Conservation (phyloP, 2,888 invertebrate species). For the Biston betularia region DNA sequence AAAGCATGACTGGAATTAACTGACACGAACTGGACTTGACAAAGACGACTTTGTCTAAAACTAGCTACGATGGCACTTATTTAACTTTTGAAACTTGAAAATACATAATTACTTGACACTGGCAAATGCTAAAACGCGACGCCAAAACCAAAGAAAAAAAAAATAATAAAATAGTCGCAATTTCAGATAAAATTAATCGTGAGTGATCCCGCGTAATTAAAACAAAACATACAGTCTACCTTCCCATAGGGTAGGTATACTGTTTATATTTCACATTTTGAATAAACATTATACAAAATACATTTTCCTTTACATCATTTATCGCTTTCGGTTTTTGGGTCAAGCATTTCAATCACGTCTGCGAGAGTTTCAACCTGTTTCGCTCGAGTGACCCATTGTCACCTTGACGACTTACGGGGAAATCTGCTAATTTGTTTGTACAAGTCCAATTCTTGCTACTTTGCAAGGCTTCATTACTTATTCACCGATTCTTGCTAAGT, state of each 20-base stretch:
- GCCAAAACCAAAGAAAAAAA: no score
- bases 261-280: not conserved
- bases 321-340: constrained; percentile 2
- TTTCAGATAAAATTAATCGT: no score
- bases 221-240: no score
- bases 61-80: no score
- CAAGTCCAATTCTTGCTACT: constrained; percentile 26
- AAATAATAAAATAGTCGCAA: no score
- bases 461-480: constrained; percentile 27
- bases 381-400: constrained; percentile 14
- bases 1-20: no score
- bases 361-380: constrained; percentile 5
- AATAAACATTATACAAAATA: not conserved
- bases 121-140: no score
- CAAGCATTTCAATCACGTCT: constrained; percentile 15
- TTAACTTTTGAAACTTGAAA: no score
- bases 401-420: constrained; percentile 16
- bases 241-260: not conserved
- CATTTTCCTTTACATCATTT: not conserved
- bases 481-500: constrained; percentile 26
- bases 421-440: constrained; percentile 26
- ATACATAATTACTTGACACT: no score
- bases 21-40: no score
- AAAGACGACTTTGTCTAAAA: no score
- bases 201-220: no score